These are phyloP conservation scores for Dexiosoma caninum DNA, from an alignment of 2,888 invertebrate species.

Conservation along the genomic window DNA sequence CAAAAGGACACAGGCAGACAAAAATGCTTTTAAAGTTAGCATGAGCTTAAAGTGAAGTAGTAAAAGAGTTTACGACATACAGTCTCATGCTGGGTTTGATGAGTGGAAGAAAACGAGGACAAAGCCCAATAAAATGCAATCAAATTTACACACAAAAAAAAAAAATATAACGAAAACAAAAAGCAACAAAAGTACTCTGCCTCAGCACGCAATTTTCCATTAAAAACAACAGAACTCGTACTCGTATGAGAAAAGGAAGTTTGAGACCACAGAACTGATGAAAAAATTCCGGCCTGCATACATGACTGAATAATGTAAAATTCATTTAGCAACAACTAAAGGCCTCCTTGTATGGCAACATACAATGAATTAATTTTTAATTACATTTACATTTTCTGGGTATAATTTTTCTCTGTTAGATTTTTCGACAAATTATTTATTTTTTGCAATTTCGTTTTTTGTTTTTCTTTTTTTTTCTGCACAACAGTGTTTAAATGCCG, in stretches of 20 bases:
- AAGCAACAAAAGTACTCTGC: neutral
- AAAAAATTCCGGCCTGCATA: neutral
- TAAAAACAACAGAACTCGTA: neutral
- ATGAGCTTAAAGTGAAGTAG: constrained; percentile 37
- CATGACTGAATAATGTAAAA: constrained; percentile 21
- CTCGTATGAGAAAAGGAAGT: neutral
- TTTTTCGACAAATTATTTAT: constrained; percentile 19
- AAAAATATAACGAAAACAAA: too few species aligned
- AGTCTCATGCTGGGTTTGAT: constrained; percentile 55
- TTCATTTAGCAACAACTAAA: neutral
- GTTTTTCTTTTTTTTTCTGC: neutral
- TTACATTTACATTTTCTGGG: constrained; percentile 51
- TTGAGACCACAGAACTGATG: neutral
- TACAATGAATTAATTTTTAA: constrained; percentile 59
- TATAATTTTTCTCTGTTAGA: neutral
- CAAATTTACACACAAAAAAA: too few species aligned
- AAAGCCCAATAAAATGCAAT: constrained; percentile 50
- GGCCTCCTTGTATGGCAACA: neutral
- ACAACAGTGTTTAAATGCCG: neutral
- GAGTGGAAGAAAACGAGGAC: constrained; percentile 42
- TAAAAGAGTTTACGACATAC: constrained; percentile 53
- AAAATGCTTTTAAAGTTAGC: constrained; percentile 17
- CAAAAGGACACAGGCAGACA: neutral
- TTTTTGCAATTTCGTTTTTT: neutral
- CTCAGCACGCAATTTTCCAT: constrained; percentile 43